Evolutionary conservation across 1,140 invertebrate genomes (phyloP), one percentile per base, ranked within the genome.

Genomic region (Drosophila miranda): DNA sequence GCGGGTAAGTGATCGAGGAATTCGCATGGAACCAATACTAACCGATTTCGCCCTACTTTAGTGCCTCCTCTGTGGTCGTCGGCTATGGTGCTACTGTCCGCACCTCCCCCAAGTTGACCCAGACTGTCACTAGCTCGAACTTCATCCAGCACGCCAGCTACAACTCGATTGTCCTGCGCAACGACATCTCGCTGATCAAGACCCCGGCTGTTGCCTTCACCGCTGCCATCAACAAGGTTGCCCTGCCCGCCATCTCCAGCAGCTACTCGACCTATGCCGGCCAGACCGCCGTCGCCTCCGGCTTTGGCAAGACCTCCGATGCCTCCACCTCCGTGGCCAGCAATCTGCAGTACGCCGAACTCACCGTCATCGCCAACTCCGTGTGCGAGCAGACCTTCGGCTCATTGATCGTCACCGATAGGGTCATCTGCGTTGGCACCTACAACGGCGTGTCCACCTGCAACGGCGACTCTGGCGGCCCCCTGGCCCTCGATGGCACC

Each of bases 141-240:
- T 78, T 82, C 21, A 14, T 34, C 5, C 72, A 78, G 55, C 84
- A 89, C 42, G 6, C 54, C 6, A 61, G 49, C 73, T 89, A 78
- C 53, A 82, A 72, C 56, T 52, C 76, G 0, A 2, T 44, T 5
- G 11, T 45, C 4, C 43, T 89, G 44, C 34, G 19, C 8, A 77
- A 83, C 68, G 79, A 83, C 38, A 80, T 83, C 59, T 70, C 74
- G 3, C 7, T 83, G 52, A 68, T 83, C 54, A 60, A 70, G 45
- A 64, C 59, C 6, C 42, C 58, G 6, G 2, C 48, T 3, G 41
- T 77, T 1, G 6, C n/a, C 30, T 71, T 74, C 49, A 49, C 61
- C 50, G 0, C 28, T 0, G 28, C 23, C 38, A 68, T 83, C 42
- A 66, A 71, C 57, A 63, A 62, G 49, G 23, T 79, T 41, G 16